Evolutionary conservation across 2,888 invertebrate genomes (phyloP), one percentile per base, ranked within the genome.

Genomic region (Helicoverpa assulta): DNA sequence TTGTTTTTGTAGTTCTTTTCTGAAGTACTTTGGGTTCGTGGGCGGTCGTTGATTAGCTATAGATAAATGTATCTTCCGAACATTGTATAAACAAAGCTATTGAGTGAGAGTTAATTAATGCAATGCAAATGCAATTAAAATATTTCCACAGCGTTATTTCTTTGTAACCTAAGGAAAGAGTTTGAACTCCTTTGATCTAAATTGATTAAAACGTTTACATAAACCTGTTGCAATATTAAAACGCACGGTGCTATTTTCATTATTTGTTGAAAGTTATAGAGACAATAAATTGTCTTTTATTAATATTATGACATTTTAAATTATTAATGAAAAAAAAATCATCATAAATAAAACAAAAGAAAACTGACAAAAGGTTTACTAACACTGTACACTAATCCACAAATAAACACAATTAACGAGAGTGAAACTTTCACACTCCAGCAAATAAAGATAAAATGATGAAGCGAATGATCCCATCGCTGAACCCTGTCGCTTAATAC

Each of bases 21-120:
- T 52, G 16, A 43, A 43, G 43, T 61, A 33, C 7, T 51, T 18
- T 37, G 10, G 58, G 8, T 4, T 76, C 58, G 58, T 59, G 58
- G 55, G 65, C 12, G 64, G 73, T 70, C 43, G 7, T 19, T 60
- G 57, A 47, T 54, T 29, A 40, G 19, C n/a, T 7, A 40, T 47
- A 55, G n/a, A 57, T 73, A 5, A 26, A 10, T 19, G n/a, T 4
- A 12, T 29, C 5, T 50, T 55, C 1, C 6, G 7, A 37, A 16
- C 1, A 54, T 18, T 18, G 43, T 43, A 43, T 43, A 43, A 43
- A 43, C 43, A 43, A 43, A 43, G 16, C 16, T 10, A 43, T 43
- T 16, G 43, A 43, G 47, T n/a, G 16, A 3, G n/a, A 47, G 47
- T 47, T n/a, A n/a, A 47, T 47, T 6, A 47, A n/a, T 16, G 16